phyloP scores from a whole-genome alignment of 1,140 invertebrate genomes.

The Ceratina calcarata region DNA sequence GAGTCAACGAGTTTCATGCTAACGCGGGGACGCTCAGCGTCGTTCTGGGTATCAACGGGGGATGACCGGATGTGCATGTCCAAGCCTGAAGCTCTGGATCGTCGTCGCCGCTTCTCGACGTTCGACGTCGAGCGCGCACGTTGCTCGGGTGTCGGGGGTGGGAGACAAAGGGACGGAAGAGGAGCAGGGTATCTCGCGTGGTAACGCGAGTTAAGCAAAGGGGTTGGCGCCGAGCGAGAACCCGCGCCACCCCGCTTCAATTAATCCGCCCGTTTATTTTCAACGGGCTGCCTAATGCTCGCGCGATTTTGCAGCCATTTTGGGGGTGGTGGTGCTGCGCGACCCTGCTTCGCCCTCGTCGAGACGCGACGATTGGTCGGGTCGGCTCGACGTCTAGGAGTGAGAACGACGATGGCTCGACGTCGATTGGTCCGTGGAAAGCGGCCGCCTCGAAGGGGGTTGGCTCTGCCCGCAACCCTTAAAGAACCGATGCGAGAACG shows the following conservation, averaged over 20 bases:
- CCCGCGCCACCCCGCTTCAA: slow-evolving; percentile 65
- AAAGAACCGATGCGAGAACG: not conserved
- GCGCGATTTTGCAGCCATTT: slow-evolving; percentile 80
- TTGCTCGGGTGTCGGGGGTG: slow-evolving; percentile 28
- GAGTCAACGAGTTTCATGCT: slow-evolving; percentile 53
- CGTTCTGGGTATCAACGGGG: slow-evolving; percentile 58
- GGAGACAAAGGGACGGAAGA: slow-evolving; percentile 6
- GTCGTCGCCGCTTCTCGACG: slow-evolving; percentile 23
- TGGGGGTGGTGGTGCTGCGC: slow-evolving; percentile 74
- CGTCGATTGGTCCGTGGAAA: slow-evolving; percentile 54
- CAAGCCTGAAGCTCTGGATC: slow-evolving; percentile 7
- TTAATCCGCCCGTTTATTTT: slow-evolving; percentile 80
- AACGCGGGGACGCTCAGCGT: slow-evolving; percentile 59
- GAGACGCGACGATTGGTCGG: slow-evolving; percentile 40
- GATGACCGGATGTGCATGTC: slow-evolving; percentile 48
- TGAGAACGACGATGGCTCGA: not conserved
- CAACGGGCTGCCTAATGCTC: slow-evolving; percentile 75
- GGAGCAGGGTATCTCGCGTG: not conserved
- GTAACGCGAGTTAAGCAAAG: slow-evolving; percentile 23
- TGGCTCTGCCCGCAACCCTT: slow-evolving; percentile 11
- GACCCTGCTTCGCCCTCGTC: not conserved
- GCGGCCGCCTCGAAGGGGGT: slow-evolving; percentile 38
- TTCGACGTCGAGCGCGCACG: slow-evolving; percentile 18
- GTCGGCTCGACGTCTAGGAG: slow-evolving; percentile 19
- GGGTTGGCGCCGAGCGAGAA: slow-evolving; percentile 2